phyloP scores from a whole-genome alignment of 2,888 invertebrate genomes.

The Caenorhabditis drosophilae region DNA sequence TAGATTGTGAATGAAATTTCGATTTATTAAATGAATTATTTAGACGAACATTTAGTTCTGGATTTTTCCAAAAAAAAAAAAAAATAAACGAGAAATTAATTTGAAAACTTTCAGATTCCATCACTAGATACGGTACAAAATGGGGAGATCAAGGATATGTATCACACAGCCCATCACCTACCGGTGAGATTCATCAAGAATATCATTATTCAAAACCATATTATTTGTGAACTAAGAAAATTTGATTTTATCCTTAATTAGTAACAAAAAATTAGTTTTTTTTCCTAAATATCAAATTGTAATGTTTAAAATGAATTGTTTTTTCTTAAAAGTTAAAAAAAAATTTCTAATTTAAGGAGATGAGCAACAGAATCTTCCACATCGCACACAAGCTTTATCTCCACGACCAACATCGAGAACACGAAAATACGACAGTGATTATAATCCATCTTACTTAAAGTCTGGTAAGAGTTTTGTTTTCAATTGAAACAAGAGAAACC shows the following conservation, averaged over 20 bases:
- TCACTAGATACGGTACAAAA: conserved; percentile 52
- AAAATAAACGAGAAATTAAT: neutral
- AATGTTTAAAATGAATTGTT: too few relatives aligned
- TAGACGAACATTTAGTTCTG: too few relatives aligned
- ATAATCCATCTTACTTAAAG: conserved; percentile 38
- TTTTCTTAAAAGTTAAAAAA: conserved; percentile 1
- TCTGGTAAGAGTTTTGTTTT: conserved; percentile 9
- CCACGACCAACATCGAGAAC: conserved; percentile 48
- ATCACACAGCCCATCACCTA: conserved; percentile 51
- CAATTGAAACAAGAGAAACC: too few relatives aligned
- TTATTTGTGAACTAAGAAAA: conserved; percentile 22
- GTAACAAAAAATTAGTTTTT: conserved; percentile 12
- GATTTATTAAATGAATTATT: neutral
- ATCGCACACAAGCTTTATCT: conserved; percentile 53
- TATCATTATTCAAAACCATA: conserved; percentile 20
- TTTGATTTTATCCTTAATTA: too few relatives aligned
- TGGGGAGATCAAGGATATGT: conserved; percentile 56
- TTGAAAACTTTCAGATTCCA: conserved; percentile 49
- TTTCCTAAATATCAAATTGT: too few relatives aligned
- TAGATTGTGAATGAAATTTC: conserved; percentile 1
- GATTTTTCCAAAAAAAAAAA: neutral
- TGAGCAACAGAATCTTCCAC: conserved; percentile 39
- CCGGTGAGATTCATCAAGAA: conserved; percentile 41
- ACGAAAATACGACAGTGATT: conserved; percentile 47
- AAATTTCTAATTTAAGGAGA: conserved; percentile 21